Base-by-base conservation (phyloP, 2,113 vertebrate genomes). In the Laterallus jamaicensis region DNA sequence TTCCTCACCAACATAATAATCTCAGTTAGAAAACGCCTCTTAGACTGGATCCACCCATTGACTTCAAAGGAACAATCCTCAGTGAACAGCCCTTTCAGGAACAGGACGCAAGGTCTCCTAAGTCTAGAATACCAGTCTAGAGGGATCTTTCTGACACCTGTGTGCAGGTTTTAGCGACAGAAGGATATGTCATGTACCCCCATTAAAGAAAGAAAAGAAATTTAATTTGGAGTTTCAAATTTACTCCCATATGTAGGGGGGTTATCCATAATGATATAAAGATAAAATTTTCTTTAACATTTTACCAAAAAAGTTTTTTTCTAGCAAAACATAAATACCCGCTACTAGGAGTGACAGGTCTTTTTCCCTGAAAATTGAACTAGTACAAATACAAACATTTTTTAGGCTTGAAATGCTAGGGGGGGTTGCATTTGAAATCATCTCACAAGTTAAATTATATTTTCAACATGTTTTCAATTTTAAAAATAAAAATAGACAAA, bases 401-500 rank as follows among this genome's bases (percentile, higher is more conserved):
- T 83, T 19, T 81, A 67, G 82, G 20, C 9, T 49, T 92, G 37
- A 97, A 92, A 10, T 35, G 21, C 42, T 82, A 40, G 9, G 8
- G 44, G 3, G 0, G 3, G 82, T 85, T 79, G 11, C 82, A 58
- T 54, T 92, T 56, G 5, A 77, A 39, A 84, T 25, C 14, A 15
- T 52, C 50, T 94, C 32, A 29, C 6, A 59, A 67, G 44, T 7
- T 80, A 91, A 95, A 88, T 66, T 2, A 28, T 76, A 87, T 92
- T 76, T 90, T 47, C 24, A 73, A 76, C 22, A 82, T 14, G 11
- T 29, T 80, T 66, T 73, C 39, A 20, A 16, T 77, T 95, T 88
- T 91, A 29, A 31, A 94, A 95, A 78, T 76, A 21, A 70, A 85
- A 93, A 93, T 5, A 91, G 49, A 55, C 17, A 82, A 94, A 94